Evolutionary conservation across 2,888 invertebrate genomes (phyloP).

Genomic region (Deilephila porcellus): DNA sequence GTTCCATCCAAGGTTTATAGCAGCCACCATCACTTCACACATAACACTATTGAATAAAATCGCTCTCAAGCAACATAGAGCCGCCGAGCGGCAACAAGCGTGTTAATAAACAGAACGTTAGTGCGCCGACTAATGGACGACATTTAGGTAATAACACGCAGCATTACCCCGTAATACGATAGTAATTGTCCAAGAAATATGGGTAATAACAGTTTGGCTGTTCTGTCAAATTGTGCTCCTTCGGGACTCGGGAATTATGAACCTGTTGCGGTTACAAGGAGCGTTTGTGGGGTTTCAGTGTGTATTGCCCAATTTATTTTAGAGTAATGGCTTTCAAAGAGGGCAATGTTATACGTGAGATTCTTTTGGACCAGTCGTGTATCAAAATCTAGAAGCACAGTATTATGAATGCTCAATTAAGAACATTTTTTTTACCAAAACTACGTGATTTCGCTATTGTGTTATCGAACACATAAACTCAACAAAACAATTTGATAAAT

Average conservation of each 20-base stretch:
- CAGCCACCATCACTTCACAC: background rate
- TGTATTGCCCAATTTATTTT: background rate
- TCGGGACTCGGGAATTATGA: slow-evolving; percentile 5
- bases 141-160: slow-evolving; percentile 31
- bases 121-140: slow-evolving; percentile 28
- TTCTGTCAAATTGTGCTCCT: slow-evolving; percentile 10
- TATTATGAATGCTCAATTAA: no score
- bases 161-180: slow-evolving; percentile 31
- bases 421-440: no score
- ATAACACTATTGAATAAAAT: background rate
- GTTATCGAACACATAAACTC: no score
- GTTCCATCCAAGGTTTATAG: background rate
- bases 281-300: background rate
- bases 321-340: background rate
- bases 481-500: no score
- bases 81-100: background rate
- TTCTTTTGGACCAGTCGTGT: background rate
- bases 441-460: no score
- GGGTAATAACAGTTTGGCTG: slow-evolving; percentile 13
- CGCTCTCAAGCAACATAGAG: background rate
- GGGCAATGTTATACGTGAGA: background rate
- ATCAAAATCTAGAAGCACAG: no score
- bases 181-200: slow-evolving; percentile 32
- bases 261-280: slow-evolving; percentile 13
- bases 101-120: slow-evolving; percentile 15